These are phyloP conservation scores for Drosophila flavopinicola DNA, from an alignment of 2,888 invertebrate species.

Conservation along the genomic window DNA sequence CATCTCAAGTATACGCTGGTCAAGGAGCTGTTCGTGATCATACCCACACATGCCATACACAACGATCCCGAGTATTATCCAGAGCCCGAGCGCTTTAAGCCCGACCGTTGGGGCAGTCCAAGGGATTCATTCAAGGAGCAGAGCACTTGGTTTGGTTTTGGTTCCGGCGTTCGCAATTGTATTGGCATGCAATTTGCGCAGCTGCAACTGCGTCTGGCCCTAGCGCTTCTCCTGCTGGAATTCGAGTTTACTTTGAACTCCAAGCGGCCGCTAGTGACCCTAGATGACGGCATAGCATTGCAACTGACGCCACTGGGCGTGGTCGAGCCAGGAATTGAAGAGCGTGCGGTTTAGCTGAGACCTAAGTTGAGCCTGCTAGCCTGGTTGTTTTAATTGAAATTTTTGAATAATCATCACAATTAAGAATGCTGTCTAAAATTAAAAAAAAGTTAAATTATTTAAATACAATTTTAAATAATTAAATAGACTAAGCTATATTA, in stretches of 20 bases:
- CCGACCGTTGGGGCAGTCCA: constrained; percentile 86
- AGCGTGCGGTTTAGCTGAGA: constrained; percentile 51
- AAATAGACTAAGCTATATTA: no score
- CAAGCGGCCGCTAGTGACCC: constrained; percentile 60
- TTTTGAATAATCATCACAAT: constrained; percentile 4
- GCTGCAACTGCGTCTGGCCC: constrained; percentile 73
- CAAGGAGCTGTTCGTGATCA: constrained; percentile 83
- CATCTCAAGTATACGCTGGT: constrained; percentile 69
- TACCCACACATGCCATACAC: constrained; percentile 87
- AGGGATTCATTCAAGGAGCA: constrained; percentile 84
- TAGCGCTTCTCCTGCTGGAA: constrained; percentile 69
- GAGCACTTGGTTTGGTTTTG: constrained; percentile 84
- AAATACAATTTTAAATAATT: no score
- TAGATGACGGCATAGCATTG: constrained; percentile 74
- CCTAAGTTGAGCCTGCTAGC: background rate
- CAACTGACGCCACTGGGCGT: constrained; percentile 69
- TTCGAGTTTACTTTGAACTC: constrained; percentile 77
- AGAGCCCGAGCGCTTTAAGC: constrained; percentile 87
- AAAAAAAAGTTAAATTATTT: no score
- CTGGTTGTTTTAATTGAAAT: background rate
- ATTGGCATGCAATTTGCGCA: constrained; percentile 83
- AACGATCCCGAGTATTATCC: constrained; percentile 87
- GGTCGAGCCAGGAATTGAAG: constrained; percentile 63
- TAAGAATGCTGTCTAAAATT: no score
- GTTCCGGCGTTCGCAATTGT: constrained; percentile 84